These are phyloP conservation scores for Argyrosomus japonicus DNA, from an alignment of 2,113 vertebrate genomes.

Conservation along the genomic window DNA sequence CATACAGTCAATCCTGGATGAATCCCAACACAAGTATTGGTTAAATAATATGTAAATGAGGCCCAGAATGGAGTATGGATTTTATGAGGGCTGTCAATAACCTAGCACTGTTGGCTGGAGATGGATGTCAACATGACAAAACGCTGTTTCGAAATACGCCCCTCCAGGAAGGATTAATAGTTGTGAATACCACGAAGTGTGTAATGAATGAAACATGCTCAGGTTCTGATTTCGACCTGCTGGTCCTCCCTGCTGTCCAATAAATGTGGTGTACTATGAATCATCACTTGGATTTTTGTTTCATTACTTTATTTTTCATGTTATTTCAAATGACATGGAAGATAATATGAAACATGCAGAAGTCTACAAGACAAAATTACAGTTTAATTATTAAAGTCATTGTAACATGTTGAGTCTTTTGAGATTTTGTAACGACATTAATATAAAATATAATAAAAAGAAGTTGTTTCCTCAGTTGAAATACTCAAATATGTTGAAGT, in stretches of 20 bases:
- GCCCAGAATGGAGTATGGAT: conserved; percentile 18
- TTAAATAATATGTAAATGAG: neutral
- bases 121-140: conserved; percentile 29
- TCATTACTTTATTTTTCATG: neutral
- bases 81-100: conserved; percentile 49
- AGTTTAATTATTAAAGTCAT: too few species aligned
- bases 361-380: neutral
- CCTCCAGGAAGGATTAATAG: conserved; percentile 14
- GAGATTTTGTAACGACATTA: neutral
- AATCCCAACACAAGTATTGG: neutral
- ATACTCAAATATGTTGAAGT: neutral
- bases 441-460: neutral
- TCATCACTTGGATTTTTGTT: neutral
- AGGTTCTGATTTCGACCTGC: neutral
- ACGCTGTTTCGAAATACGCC: conserved; percentile 46
- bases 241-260: neutral
- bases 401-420: neutral
- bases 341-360: neutral
- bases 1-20: neutral
- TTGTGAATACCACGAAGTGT: neutral
- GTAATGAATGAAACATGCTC: conserved; percentile 29
- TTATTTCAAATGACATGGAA: neutral
- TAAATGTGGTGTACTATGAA: neutral
- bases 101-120: conserved; percentile 15
- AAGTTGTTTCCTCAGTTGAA: neutral